Base-by-base conservation (phyloP, 35 echinoderm and acorn worm species). In the Ophioderma brevispina region DNA sequence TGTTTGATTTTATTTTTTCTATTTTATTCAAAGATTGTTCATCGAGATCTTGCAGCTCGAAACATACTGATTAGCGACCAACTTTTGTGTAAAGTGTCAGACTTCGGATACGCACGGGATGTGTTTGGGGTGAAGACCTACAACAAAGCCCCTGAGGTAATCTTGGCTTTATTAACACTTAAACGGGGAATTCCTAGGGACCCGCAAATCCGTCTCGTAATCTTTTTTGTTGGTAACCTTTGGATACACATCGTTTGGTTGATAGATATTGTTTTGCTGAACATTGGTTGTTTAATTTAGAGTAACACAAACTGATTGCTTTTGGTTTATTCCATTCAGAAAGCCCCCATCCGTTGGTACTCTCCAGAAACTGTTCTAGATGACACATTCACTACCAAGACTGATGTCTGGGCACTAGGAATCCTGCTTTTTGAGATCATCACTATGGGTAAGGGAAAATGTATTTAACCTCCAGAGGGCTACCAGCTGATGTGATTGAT, bases 341-440 rank as follows among this genome's bases (percentile, higher is more conserved):
- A 63, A 85, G 83, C 83, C 23, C 83, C 83, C 8, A 85, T 85
- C 18, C 83, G 83, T 35, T 95, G 94, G 94, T 91, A 90, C 32
- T 52, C 89, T 0, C 94, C 89, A 2, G 94, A 95, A 75, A 55
- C 89, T 40, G 75, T 86, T 17, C 23, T 95, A 33, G 86, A 91
- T 75, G 89, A 90, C 11, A 77, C 80, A 25, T 95, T 95, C 36
- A 95, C 82, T 31, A 91, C 86, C 31, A 95, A 95, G 79, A 91
- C 94, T 32, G 94, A 95, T 84, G 85, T 95, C 13, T 95, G 94
- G 94, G 91, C 94, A 49, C 91, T 91, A 79, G 94, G 94, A 17
- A 83, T 95, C 21, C 80, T 95, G 0, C 42, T 95, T 23, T 84
- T 90, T 46, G 94, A 95, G 80, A 41, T 91, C 28, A 37, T 91